phyloP scores from a whole-genome alignment of 2,797 vertebrate species.

The Spea hammondii region DNA sequence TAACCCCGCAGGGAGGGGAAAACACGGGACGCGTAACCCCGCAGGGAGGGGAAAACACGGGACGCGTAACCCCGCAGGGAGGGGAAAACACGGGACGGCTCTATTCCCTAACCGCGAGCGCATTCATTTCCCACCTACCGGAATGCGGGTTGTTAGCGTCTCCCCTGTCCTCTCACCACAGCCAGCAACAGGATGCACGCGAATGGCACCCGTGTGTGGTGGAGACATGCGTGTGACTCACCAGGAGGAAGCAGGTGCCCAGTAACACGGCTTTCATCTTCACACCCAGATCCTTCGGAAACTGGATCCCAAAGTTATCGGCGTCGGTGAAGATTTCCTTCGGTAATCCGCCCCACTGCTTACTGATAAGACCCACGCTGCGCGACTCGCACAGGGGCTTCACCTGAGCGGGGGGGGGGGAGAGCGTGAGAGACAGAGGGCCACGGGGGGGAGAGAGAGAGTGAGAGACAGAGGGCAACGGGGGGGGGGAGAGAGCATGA shows the following conservation, averaged over 20 bases:
- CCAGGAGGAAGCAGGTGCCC: slow-evolving; percentile 87
- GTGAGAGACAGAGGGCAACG: neutral
- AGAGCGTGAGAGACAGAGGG: neutral
- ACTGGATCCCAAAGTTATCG: slow-evolving; percentile 88
- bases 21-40: too few species aligned
- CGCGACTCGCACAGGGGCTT: slow-evolving; percentile 69
- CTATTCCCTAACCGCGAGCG: neutral
- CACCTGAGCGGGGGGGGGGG: slow-evolving; percentile 64
- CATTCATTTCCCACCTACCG: neutral
- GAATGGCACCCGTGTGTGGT: neutral
- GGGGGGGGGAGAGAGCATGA: neutral
- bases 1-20: too few species aligned
- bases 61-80: neutral
- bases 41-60: too few species aligned
- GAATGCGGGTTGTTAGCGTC: too few species aligned
- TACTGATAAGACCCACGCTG: slow-evolving; percentile 82
- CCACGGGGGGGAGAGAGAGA: neutral
- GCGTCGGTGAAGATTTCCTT: slow-evolving; percentile 84
- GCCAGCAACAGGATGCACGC: neutral
- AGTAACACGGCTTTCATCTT: slow-evolving; percentile 87
- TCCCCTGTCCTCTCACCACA: too few species aligned
- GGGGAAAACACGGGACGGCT: neutral
- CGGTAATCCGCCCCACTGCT: slow-evolving; percentile 85
- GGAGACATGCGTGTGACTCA: slow-evolving; percentile 61
- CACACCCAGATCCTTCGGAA: slow-evolving; percentile 86